Percentiles rank a stretch among this genome's conserved stretches.
Conservation (phyloP, 2,888 invertebrate species). For the Drosophila falleni region DNA sequence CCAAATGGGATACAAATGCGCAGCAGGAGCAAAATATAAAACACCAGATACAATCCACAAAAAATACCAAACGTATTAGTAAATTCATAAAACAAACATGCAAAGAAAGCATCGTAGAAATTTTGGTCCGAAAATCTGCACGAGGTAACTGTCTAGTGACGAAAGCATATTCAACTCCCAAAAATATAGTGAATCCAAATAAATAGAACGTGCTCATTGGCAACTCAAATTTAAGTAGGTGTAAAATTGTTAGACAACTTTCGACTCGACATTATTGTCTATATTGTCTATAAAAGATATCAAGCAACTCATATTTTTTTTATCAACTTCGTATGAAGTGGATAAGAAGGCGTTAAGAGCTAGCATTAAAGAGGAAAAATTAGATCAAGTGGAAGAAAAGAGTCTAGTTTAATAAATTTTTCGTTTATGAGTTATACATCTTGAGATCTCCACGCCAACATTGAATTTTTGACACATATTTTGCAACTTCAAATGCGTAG, state of each 20-base stretch:
- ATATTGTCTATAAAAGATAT: neutral
- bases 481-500: slow-evolving; percentile 21
- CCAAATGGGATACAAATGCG: neutral
- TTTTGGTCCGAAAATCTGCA: no score
- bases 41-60: no score
- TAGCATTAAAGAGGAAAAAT: neutral
- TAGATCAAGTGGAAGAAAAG: slow-evolving; percentile 7
- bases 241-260: no score
- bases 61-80: no score
- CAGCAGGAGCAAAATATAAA: no score
- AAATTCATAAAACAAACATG: no score
- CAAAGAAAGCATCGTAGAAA: no score
- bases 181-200: no score
- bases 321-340: neutral
- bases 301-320: slow-evolving; percentile 1
- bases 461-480: slow-evolving; percentile 46
- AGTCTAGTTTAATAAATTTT: neutral
- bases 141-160: no score
- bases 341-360: slow-evolving; percentile 1
- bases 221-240: neutral
- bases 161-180: no score
- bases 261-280: neutral
- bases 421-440: slow-evolving; percentile 15
- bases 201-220: neutral
- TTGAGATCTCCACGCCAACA: slow-evolving; percentile 30